Percentiles rank a stretch among this genome's conserved stretches.
Evolutionary conservation across 2,888 invertebrate species (phyloP).

Genomic region (Melangyna quadrimaculata): DNA sequence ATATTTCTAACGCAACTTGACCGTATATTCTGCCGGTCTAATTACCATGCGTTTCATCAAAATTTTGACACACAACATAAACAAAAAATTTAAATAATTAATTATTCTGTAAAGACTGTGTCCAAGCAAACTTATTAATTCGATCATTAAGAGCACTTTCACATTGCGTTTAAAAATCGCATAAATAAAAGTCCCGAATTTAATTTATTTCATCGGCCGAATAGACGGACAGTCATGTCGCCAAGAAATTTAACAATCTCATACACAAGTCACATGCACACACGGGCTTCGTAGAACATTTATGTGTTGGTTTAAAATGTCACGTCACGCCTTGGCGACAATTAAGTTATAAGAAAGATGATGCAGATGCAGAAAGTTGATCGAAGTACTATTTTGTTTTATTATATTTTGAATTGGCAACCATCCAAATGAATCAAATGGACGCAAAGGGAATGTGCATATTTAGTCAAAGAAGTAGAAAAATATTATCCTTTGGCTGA

Average conservation of each 20-base stretch:
- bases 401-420: constrained; percentile 50
- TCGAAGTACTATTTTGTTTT: constrained; percentile 55
- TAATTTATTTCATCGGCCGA: constrained; percentile 40
- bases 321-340: constrained; percentile 60
- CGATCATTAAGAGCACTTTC: constrained; percentile 69
- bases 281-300: too few relatives aligned
- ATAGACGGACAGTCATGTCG: not conserved
- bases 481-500: not conserved
- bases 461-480: not conserved
- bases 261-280: too few relatives aligned
- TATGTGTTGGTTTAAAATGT: constrained; percentile 16
- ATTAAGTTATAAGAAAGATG: constrained; percentile 71
- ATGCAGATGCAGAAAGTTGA: constrained; percentile 68
- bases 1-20: not conserved
- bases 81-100: constrained; percentile 51
- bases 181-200: constrained; percentile 67
- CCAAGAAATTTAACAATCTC: constrained; percentile 27
- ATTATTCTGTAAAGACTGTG: constrained; percentile 60
- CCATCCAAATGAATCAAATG: constrained; percentile 43
- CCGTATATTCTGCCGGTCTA: constrained; percentile 42
- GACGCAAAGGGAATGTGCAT: not conserved
- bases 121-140: constrained; percentile 54
- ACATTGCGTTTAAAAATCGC: constrained; percentile 40
- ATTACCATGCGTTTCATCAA: constrained; percentile 53
- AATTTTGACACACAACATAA: constrained; percentile 38